Percentiles rank a stretch among this genome's conserved stretches.
phyloP scores from a whole-genome alignment of 2,888 invertebrate genomes.

The Noctuana brunneofusca region DNA sequence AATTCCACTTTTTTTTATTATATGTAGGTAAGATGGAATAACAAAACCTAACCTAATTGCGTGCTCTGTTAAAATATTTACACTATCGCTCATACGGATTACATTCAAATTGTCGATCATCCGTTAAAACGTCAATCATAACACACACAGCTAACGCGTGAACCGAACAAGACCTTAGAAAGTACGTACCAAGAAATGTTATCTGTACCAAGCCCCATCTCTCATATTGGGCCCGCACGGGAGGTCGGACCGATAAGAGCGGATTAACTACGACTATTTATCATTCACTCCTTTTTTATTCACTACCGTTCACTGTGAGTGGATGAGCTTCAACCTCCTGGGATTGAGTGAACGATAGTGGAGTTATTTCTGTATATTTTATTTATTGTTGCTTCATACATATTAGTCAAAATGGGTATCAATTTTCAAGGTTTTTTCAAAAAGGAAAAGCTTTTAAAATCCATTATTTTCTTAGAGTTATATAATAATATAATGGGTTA shows the following conservation, averaged over 20 bases:
- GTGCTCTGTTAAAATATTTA: slow-evolving; percentile 5
- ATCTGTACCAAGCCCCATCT: slow-evolving; percentile 72
- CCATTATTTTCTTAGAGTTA: no score
- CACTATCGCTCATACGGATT: slow-evolving; percentile 13
- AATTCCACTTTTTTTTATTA: no score
- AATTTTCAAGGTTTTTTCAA: no score
- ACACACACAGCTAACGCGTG: slow-evolving; percentile 38
- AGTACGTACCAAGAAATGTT: slow-evolving; percentile 74
- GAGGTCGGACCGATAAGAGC: slow-evolving; percentile 73
- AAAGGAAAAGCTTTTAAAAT: no score
- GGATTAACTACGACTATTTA: slow-evolving; percentile 81
- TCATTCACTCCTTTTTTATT: slow-evolving; percentile 76
- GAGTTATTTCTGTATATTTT: background rate
- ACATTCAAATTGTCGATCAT: slow-evolving; percentile 20
- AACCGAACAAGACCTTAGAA: slow-evolving; percentile 50
- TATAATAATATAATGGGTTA: no score
- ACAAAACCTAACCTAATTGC: background rate
- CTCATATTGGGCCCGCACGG: slow-evolving; percentile 81
- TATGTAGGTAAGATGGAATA: background rate
- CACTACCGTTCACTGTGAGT: slow-evolving; percentile 60
- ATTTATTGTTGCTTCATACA: background rate
- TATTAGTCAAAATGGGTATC: no score
- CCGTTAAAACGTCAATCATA: slow-evolving; percentile 41
- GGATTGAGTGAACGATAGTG: slow-evolving; percentile 45
- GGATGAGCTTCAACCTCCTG: slow-evolving; percentile 60